Evolutionary conservation across 2,888 invertebrate species (phyloP).

Genomic region (Trissolcus brochymenae): DNA sequence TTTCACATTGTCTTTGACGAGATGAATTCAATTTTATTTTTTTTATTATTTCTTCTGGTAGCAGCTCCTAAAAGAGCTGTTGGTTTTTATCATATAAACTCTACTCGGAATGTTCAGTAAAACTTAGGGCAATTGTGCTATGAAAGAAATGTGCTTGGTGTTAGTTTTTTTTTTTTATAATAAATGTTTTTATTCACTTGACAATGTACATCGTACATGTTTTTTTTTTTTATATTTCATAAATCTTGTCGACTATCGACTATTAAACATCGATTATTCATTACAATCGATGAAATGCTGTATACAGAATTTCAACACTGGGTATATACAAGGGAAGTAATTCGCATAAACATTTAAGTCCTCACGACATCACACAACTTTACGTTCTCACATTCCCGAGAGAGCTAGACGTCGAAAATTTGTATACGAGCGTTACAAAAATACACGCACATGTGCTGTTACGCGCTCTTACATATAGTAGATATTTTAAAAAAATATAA

Average conservation of each 20-base stretch:
- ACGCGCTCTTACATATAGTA: no score
- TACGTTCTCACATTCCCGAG: not conserved
- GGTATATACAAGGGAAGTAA: no score
- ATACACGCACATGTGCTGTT: not conserved
- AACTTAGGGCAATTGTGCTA: no score
- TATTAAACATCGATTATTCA: slow-evolving; percentile 52
- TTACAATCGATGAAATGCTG: slow-evolving; percentile 33
- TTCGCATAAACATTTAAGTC: not conserved
- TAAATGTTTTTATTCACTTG: slow-evolving; percentile 39
- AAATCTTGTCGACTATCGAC: slow-evolving; percentile 49
- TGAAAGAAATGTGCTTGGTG: not conserved
- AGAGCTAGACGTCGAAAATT: not conserved
- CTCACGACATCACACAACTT: not conserved
- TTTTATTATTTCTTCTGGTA: slow-evolving; percentile 34
- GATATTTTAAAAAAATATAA: slow-evolving; percentile 16
- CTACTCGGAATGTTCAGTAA: no score
- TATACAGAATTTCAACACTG: not conserved
- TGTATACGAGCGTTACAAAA: slow-evolving; percentile 37
- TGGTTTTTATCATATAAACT: slow-evolving; percentile 8
- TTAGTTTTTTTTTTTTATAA: slow-evolving; percentile 18
- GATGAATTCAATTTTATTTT: slow-evolving; percentile 55
- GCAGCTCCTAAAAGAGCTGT: slow-evolving; percentile 38
- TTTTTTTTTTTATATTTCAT: slow-evolving; percentile 16
- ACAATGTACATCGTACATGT: slow-evolving; percentile 57
- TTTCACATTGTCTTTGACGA: slow-evolving; percentile 51